These are phyloP conservation scores for Megaceryle torquata DNA, from an alignment of 2,113 vertebrate species.

Conservation along the genomic window DNA sequence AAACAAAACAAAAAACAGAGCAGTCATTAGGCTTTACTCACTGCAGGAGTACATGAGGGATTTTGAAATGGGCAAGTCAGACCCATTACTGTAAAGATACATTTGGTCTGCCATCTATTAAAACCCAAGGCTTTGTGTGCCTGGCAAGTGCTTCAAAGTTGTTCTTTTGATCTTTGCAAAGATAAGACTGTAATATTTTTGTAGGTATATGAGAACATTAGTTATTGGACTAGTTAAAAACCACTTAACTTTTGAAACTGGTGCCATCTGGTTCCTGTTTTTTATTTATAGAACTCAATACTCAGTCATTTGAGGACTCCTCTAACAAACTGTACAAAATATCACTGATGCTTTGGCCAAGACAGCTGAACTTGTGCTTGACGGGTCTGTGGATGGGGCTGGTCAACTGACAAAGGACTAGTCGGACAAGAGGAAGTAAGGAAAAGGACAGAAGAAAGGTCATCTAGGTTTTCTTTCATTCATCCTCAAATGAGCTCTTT, in stretches of 20 bases:
- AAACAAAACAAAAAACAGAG: not conserved
- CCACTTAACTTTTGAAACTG: not conserved
- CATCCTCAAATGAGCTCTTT: not conserved
- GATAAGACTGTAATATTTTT: conserved; percentile 40
- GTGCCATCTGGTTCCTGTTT: conserved; percentile 34
- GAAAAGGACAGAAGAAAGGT: not conserved
- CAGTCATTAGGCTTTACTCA: not conserved
- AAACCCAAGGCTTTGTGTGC: not conserved
- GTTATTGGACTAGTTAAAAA: conserved; percentile 50
- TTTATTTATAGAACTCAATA: not conserved
- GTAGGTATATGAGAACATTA: conserved; percentile 3
- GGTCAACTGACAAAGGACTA: not conserved
- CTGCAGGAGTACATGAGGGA: not conserved
- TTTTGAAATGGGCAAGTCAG: not conserved
- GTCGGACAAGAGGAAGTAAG: not conserved
- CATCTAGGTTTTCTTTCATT: not conserved
- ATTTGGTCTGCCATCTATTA: conserved; percentile 12
- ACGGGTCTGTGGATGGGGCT: not conserved
- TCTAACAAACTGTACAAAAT: not conserved
- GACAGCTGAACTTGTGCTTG: not conserved
- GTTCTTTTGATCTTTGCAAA: conserved; percentile 45
- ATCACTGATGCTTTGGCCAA: not conserved
- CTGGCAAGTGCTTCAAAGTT: conserved; percentile 27
- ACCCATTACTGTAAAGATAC: not conserved
- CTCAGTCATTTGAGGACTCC: not conserved